These are phyloP conservation scores for Aphidius colemani DNA, from an alignment of 2,888 invertebrate genomes.

Conservation along the genomic window DNA sequence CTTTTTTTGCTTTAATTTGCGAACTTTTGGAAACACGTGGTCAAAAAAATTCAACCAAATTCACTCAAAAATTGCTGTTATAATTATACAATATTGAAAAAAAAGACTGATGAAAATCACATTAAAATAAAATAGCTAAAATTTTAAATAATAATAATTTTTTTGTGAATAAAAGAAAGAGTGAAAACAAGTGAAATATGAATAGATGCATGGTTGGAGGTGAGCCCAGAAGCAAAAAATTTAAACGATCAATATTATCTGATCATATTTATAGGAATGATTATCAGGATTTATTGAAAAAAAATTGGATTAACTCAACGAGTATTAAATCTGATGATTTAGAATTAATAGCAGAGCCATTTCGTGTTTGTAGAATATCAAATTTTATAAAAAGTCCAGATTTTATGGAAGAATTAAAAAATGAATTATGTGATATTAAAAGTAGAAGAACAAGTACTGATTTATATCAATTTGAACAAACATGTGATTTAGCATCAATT, in stretches of 20 bases:
- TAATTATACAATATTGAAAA: no score
- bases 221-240: constrained; percentile 44
- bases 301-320: constrained; percentile 62
- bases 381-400: constrained; percentile 66
- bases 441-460: constrained; percentile 76
- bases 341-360: constrained; percentile 69
- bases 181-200: background rate
- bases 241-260: constrained; percentile 47
- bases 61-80: no score
- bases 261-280: constrained; percentile 40
- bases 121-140: background rate
- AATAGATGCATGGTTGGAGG: constrained; percentile 29
- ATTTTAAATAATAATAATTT: background rate
- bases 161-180: background rate
- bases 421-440: constrained; percentile 70
- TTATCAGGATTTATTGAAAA: constrained; percentile 41
- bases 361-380: constrained; percentile 70
- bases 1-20: no score
- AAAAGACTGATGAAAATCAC: background rate
- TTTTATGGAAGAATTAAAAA: constrained; percentile 70
- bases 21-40: no score
- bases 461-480: constrained; percentile 86
- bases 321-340: constrained; percentile 59
- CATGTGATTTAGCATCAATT: constrained; percentile 69
- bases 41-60: no score